Evolutionary conservation across 2,888 invertebrate species (phyloP), one percentile per base, ranked within the genome.

Genomic region (Drosophila rellima): DNA sequence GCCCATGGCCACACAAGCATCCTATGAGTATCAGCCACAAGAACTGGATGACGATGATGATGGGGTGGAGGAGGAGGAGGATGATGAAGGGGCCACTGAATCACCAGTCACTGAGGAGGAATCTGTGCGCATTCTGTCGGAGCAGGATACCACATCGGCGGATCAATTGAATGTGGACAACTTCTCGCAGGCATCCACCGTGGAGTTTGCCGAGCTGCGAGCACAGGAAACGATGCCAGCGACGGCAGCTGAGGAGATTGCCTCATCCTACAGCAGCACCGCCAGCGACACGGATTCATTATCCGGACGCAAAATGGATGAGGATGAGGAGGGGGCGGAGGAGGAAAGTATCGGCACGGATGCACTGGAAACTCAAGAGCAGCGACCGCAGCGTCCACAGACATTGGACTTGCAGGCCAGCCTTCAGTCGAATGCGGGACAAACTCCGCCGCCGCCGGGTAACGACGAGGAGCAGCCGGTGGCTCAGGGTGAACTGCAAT

Each of bases 151-250:
- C 18, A 74, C 72, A 3, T 76, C 86, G 8, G 78, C 86, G 18
- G 91, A 92, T 65, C 85, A 82, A 20, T 83, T 90, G 61, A 92
- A 92, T 65, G 90, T 91, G 17, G 92, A 92, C 48, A 92, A 92
- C 66, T 92, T 92, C 70, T 93, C 93, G 8, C 92, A 93, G 61
- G 92, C 93, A 26, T 92, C 92, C 6, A 93, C 92, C 0, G 90
- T 93, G 50, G 92, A 93, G 56, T 92, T 92, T 66, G 91, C 92
- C 0, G 93, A 93, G 18, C 55, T 88, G n/a, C 74, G 76, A 1
- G 55, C 55, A 0, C 76, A 62, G 10, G 85, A 88, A 62, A 11
- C 64, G 26, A 50, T 59, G 0, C 68, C 75, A n/a, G 65, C 48
- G 6, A 55, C 33, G 11, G 17, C 45, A 17, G 70, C 47, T 8